Evolutionary conservation across 2,113 vertebrate species (phyloP).

Genomic region (Ariopsis seemanni): DNA sequence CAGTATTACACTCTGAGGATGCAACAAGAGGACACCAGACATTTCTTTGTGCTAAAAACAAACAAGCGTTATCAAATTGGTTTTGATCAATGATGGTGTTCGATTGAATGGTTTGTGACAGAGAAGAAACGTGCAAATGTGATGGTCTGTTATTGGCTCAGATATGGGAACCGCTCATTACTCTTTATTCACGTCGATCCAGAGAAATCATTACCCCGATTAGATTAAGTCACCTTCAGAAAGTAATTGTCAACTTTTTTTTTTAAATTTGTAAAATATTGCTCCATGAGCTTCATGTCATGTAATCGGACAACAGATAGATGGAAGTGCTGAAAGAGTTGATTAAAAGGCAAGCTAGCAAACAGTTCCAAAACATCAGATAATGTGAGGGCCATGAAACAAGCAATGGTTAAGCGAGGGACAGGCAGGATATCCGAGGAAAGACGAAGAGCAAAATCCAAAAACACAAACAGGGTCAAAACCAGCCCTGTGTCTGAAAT

Average conservation of each 20-base stretch:
- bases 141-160: neutral
- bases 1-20: neutral
- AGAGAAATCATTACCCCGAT: neutral
- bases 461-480: no score
- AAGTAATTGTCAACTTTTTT: neutral
- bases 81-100: neutral
- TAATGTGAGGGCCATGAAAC: no score
- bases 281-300: neutral
- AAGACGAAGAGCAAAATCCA: no score
- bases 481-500: no score
- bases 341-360: no score
- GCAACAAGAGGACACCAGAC: neutral
- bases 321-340: no score
- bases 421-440: no score
- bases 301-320: no score
- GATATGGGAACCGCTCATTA: neutral
- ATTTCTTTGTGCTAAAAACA: neutral
- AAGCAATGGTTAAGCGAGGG: no score
- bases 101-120: neutral
- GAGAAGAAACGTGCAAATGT: neutral
- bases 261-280: neutral
- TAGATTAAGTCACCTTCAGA: conserved; percentile 9
- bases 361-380: no score
- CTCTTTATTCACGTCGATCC: neutral
- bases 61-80: neutral